phyloP scores from a whole-genome alignment of 2,797 vertebrate genomes.

The Acanthis flammea region DNA sequence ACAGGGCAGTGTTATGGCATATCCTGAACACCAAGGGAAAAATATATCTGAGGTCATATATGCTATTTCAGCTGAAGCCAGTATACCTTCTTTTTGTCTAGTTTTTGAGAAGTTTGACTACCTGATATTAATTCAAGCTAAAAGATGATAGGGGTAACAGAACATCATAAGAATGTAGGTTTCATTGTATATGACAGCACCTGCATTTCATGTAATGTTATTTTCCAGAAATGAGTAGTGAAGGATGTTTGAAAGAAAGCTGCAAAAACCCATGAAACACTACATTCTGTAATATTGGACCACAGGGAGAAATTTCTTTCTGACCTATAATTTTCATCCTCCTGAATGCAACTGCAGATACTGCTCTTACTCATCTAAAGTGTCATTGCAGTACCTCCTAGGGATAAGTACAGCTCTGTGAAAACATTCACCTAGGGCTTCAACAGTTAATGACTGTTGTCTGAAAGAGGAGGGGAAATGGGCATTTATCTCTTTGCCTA shows the following conservation, averaged over 20 bases:
- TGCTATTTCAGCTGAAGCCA: neutral
- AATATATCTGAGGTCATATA: neutral
- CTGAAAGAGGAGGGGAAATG: neutral
- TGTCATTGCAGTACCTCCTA: conserved; percentile 31
- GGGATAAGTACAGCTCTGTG: neutral
- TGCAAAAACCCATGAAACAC: neutral
- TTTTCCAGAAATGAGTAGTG: neutral
- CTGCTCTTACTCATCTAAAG: conserved; percentile 32
- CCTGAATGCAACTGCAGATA: neutral
- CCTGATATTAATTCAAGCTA: neutral
- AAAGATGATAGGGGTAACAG: neutral
- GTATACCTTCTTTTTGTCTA: neutral
- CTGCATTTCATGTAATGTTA: neutral
- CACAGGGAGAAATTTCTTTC: conserved; percentile 47
- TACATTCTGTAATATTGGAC: conserved; percentile 16
- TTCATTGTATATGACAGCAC: neutral
- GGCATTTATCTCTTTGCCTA: neutral
- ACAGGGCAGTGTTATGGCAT: neutral
- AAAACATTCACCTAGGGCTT: neutral
- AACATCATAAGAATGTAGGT: neutral
- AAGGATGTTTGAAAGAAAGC: conserved; percentile 11
- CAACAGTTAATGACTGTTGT: conserved; percentile 21
- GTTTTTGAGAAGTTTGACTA: neutral
- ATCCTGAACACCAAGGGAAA: neutral
- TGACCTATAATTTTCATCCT: conserved; percentile 44